Conservation (phyloP, 2,113 vertebrate genomes). For the Daboia siamensis region DNA sequence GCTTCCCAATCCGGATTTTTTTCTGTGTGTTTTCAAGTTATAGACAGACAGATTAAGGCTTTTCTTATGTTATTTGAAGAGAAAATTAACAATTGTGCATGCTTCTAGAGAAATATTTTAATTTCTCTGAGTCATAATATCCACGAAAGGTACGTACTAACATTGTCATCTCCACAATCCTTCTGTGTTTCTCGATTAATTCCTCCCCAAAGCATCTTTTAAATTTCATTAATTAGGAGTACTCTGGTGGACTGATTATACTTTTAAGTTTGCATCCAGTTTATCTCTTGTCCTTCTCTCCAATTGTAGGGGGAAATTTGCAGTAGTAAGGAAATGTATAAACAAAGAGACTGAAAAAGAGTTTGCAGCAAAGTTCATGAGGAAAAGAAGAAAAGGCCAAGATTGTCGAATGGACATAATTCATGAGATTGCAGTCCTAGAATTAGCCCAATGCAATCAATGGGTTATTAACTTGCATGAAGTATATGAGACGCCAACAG, state of each 20-base stretch:
- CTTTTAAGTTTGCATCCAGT: neutral
- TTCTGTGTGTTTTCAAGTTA: neutral
- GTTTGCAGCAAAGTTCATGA: constrained; percentile 93
- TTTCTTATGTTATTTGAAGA: neutral
- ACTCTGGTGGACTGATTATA: neutral
- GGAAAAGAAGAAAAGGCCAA: constrained; percentile 90
- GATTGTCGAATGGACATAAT: constrained; percentile 91
- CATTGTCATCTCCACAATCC: neutral
- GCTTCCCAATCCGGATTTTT: neutral
- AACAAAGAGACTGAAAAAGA: constrained; percentile 87
- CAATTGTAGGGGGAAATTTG: constrained; percentile 89
- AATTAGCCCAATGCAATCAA: constrained; percentile 82
- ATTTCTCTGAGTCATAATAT: neutral
- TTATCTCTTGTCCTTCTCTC: constrained; percentile 17
- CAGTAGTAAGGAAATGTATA: constrained; percentile 91
- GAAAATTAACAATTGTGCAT: neutral
- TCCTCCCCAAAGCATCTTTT: neutral
- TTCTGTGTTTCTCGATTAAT: neutral
- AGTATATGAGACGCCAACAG: constrained; percentile 87
- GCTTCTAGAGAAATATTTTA: neutral
- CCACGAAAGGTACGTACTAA: neutral
- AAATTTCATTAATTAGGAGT: neutral
- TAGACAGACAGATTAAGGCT: neutral
- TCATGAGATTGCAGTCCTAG: constrained; percentile 91
- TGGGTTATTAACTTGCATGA: constrained; percentile 90